Conservation (phyloP, 1,140 invertebrate species). For the Trachelipus rathkii region DNA sequence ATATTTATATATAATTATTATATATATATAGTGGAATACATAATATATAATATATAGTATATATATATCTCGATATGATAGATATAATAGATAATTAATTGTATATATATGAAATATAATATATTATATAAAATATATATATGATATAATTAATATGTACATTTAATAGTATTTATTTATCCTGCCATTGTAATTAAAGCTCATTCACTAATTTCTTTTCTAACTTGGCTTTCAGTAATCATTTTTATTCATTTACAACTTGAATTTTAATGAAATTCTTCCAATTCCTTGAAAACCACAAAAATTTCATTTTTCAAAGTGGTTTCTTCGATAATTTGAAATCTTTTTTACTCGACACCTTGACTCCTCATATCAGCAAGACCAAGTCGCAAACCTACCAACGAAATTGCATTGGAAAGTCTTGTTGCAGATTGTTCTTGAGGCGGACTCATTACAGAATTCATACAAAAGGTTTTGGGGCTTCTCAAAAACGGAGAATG, state of each 20-base stretch:
- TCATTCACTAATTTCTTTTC: too few relatives aligned
- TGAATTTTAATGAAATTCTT: neutral
- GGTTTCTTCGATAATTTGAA: neutral
- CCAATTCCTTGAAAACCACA: neutral
- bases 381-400: neutral
- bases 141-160: neutral
- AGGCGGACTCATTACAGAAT: neutral
- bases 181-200: neutral
- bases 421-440: neutral
- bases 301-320: neutral
- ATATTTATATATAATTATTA: neutral
- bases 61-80: neutral
- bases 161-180: neutral
- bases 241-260: neutral
- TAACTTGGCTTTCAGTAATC: too few relatives aligned
- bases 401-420: neutral
- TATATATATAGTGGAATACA: too few relatives aligned
- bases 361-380: neutral
- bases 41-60: neutral
- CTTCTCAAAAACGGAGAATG: neutral
- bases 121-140: conserved; percentile 2
- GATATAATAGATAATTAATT: neutral
- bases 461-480: neutral
- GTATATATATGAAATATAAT: neutral
- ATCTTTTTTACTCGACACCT: neutral